Evolutionary conservation across 2,888 invertebrate species (phyloP).

Genomic region (Helicoverpa assulta): DNA sequence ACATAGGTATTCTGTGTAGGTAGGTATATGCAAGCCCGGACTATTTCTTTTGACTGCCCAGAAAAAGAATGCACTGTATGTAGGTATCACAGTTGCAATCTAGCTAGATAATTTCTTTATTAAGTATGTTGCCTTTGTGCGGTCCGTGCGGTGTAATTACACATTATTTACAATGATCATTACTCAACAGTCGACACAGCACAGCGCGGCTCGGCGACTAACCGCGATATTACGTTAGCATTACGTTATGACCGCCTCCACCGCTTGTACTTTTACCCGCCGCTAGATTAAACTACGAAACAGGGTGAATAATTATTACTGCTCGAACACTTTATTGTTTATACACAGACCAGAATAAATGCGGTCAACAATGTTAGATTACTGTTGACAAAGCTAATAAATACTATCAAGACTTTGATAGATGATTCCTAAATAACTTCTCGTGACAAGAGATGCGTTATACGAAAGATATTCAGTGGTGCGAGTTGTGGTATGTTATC

Average conservation of each 20-base stretch:
- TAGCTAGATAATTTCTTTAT: constrained; percentile 58
- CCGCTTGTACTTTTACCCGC: constrained; percentile 53
- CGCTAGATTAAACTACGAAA: constrained; percentile 42
- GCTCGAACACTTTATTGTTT: constrained; percentile 40
- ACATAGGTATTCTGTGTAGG: not conserved
- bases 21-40: not conserved
- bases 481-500: constrained; percentile 74
- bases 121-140: constrained; percentile 59
- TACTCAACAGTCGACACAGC: constrained; percentile 72
- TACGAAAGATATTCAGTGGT: constrained; percentile 74
- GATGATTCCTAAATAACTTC: constrained; percentile 29
- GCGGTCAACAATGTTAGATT: constrained; percentile 32
- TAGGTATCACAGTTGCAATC: constrained; percentile 41
- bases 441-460: constrained; percentile 67
- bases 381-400: constrained; percentile 25
- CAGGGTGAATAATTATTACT: constrained; percentile 44
- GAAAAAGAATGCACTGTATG: constrained; percentile 39
- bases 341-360: constrained; percentile 37
- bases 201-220: constrained; percentile 59
- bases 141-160: constrained; percentile 67
- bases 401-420: constrained; percentile 37
- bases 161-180: constrained; percentile 74
- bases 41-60: constrained; percentile 19
- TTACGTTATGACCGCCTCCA: constrained; percentile 57
- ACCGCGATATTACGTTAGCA: constrained; percentile 70